Conservation (phyloP, 2,797 vertebrate genomes). For the Poecile montanus region DNA sequence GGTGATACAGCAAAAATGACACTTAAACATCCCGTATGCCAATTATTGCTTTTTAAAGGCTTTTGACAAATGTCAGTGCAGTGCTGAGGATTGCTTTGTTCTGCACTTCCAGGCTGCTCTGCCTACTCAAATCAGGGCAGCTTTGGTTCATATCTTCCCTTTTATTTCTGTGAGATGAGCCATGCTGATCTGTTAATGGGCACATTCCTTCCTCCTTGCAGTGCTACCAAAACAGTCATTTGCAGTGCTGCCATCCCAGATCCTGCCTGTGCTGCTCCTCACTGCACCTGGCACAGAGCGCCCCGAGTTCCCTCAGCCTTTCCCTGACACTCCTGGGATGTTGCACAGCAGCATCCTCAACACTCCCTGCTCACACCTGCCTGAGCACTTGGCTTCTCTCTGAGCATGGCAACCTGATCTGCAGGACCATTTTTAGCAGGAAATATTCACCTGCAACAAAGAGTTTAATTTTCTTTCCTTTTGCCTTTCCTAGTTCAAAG, state of each 20-base stretch:
- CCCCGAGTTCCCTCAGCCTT: not conserved
- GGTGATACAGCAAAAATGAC: not conserved
- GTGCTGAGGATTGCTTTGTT: not conserved
- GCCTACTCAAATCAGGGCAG: conserved; percentile 18
- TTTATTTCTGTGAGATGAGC: conserved; percentile 64
- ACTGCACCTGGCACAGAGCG: not conserved
- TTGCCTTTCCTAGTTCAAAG: conserved; percentile 83
- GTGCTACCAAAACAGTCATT: not conserved
- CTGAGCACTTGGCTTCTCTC: not conserved
- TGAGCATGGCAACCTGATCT: not conserved
- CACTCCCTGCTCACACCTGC: not conserved
- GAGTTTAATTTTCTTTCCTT: not conserved
- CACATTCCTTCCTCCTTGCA: conserved; percentile 43
- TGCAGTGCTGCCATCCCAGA: not conserved
- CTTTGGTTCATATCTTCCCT: not conserved
- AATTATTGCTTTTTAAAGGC: not conserved
- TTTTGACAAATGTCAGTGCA: not conserved
- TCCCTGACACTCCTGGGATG: not conserved
- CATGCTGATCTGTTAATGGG: conserved; percentile 10
- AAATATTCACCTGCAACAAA: not conserved
- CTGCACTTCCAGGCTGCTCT: not conserved
- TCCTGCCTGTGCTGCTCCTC: not conserved
- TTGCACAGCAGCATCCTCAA: not conserved
- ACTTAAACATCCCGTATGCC: not conserved
- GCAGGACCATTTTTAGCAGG: not conserved